phyloP scores from a whole-genome alignment of 2,888 invertebrate genomes.

The Lasioglossum figueresi region DNA sequence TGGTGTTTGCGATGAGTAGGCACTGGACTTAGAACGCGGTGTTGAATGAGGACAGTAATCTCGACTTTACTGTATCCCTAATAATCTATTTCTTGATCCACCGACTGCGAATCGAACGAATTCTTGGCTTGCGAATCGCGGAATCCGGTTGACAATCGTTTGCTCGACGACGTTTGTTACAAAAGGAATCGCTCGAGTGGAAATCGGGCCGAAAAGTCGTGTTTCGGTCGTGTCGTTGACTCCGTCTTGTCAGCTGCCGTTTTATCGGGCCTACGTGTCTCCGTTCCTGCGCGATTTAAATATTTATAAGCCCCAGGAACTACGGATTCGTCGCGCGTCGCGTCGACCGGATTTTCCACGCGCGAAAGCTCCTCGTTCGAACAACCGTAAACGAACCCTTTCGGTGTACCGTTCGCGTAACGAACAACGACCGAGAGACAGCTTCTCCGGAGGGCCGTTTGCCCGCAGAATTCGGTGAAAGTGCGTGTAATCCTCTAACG shows the following conservation, averaged over 20 bases:
- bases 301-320: constrained; percentile 44
- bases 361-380: background rate
- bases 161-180: constrained; percentile 1
- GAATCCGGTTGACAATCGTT: background rate
- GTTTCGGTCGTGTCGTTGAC: constrained; percentile 40
- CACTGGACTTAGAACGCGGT: too few species aligned
- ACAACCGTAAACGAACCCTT: constrained; percentile 1
- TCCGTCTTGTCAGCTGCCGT: background rate
- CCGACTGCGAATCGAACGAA: background rate
- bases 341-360: constrained; percentile 12
- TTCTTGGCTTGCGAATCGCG: constrained; percentile 12
- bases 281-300: constrained; percentile 32
- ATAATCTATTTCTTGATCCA: background rate
- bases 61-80: too few species aligned
- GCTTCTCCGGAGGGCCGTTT: background rate
- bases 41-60: too few species aligned
- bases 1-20: too few species aligned
- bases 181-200: background rate
- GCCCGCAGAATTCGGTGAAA: constrained; percentile 27
- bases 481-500: background rate
- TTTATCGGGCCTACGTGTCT: constrained; percentile 14
- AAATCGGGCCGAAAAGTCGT: constrained; percentile 14
- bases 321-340: constrained; percentile 16
- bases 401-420: background rate
- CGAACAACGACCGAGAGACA: background rate